Base-by-base conservation (phyloP, 2,888 invertebrate genomes). In the Muschampia plurimacula region DNA sequence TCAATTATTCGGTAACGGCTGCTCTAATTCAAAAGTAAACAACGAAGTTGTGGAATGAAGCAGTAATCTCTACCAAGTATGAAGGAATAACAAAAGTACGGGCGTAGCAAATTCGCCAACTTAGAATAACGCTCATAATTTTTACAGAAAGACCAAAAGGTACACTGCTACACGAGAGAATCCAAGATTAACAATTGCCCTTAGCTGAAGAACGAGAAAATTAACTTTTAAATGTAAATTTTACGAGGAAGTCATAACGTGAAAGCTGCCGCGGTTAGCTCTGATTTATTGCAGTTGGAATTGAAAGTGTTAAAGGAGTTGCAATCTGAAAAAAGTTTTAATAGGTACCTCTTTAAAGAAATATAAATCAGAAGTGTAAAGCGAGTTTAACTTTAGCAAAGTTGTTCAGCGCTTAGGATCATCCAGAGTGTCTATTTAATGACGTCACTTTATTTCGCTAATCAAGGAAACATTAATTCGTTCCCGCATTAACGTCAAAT, bases 221-320 rank as follows among this genome's bases (percentile, higher is more conserved):
- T 93, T 93, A 90, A 93, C 91, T 92, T 93, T 93, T 91, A 92
- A 92, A 93, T 92, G 92, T 93, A 93, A 92, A 93, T 93, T 93
- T 93, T 92, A 92, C 91, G 92, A 91, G 91, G 90, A 90, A 93
- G 89, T 93, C 92, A 92, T 93, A 93, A 93, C 90, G 91, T 89
- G 88, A 90, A 92, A 91, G 92, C 91, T 91, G 91, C 89, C 91
- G 90, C 90, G 92, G 92, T 93, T 92, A 89, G 88, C 88, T 83
- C 88, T 91, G 92, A 93, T 93, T 93, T 93, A 93, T 93, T 88
- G 86, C 89, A 88, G 86, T 92, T 89, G 84, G 90, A 92, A 92
- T 92, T 91, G 92, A 91, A 92, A 93, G 93, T 92, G 93, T 91
- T 93, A 92, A 92, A 92, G 89, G 88, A 92, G 92, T 93, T 91